These are phyloP conservation scores for Chelonia mydas DNA, from an alignment of 2,797 vertebrate species.

Conservation along the genomic window DNA sequence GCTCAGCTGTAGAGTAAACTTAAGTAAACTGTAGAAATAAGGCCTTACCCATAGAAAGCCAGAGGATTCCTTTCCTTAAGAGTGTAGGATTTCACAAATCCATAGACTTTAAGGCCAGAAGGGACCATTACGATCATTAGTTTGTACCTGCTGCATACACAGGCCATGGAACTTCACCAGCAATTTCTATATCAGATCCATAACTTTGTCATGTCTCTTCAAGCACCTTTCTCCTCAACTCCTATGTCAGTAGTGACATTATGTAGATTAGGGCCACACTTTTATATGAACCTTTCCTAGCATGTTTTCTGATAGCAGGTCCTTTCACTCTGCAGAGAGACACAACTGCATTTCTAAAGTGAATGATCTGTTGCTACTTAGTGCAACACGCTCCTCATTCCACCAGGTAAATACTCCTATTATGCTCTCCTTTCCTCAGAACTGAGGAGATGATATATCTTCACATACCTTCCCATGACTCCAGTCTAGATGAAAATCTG, in stretches of 20 bases:
- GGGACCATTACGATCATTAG: background rate
- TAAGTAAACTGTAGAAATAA: fast-evolving
- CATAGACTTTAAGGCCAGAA: background rate
- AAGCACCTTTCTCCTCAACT: background rate
- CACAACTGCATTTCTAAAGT: background rate
- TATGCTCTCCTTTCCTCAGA: background rate
- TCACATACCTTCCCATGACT: background rate
- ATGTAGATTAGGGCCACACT: background rate
- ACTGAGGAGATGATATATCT: background rate
- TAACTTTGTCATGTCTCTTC: background rate
- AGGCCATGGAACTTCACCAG: background rate
- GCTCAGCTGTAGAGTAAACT: no score
- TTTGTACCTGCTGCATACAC: background rate
- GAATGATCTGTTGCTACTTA: background rate
- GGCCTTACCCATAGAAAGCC: background rate
- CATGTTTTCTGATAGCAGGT: background rate
- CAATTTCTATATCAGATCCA: background rate
- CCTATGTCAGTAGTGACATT: background rate
- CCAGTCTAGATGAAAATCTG: background rate
- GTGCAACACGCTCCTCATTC: background rate
- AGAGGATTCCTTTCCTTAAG: background rate
- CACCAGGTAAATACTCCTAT: background rate
- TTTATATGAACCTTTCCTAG: background rate
- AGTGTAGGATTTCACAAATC: background rate
- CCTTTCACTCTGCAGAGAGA: no score